These are phyloP conservation scores for Drosophila vallismaia DNA, from an alignment of 2,888 invertebrate species.

Conservation along the genomic window DNA sequence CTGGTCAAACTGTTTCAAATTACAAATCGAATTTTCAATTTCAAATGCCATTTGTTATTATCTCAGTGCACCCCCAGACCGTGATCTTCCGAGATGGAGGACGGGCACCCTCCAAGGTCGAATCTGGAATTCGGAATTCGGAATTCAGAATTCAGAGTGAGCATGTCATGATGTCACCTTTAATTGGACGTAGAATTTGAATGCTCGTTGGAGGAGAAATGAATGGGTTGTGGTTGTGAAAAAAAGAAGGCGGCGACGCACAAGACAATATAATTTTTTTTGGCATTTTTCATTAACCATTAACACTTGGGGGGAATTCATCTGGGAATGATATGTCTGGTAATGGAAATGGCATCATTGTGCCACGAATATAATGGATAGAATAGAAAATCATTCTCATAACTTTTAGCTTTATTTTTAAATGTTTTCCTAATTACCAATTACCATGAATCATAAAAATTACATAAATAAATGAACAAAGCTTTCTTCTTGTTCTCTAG, in stretches of 20 bases:
- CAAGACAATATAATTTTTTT: background rate
- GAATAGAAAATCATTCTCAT: no score
- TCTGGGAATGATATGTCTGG: background rate
- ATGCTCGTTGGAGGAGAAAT: constrained; percentile 1
- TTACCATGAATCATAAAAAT: no score
- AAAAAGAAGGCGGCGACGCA: background rate
- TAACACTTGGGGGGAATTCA: background rate
- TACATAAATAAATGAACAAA: no score
- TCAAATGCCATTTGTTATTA: no score
- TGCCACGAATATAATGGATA: no score
- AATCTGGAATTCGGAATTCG: background rate
- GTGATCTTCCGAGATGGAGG: constrained; percentile 28
- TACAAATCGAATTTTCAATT: no score
- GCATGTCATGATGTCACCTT: constrained; percentile 38
- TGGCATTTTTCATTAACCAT: background rate
- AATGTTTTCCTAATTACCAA: no score
- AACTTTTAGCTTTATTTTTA: no score
- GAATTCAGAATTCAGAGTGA: constrained; percentile 1
- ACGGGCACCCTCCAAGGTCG: constrained; percentile 15
- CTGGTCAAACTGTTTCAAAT: no score
- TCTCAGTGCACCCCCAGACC: background rate
- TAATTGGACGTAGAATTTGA: constrained; percentile 30
- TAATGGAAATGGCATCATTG: background rate
- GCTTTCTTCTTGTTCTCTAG: no score
- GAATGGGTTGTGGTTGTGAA: background rate